Conservation (phyloP, 2,888 invertebrate species). For the Escarpia spicata region DNA sequence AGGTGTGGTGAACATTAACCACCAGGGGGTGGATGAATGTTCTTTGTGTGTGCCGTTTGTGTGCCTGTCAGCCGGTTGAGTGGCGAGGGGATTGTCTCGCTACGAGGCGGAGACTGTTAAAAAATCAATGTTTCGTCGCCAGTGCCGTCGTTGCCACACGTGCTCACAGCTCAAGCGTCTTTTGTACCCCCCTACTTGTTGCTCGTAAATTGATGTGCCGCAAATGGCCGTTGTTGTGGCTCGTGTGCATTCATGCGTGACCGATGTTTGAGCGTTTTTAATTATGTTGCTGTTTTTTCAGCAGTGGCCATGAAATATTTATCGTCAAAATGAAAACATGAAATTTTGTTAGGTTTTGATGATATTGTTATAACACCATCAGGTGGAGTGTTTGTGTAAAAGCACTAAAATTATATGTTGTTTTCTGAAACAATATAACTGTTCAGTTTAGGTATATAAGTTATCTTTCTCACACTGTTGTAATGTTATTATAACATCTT, state of each 20-base stretch:
- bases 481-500: background rate
- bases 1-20: background rate
- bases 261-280: background rate
- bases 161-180: background rate
- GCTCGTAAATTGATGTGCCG: background rate
- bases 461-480: too few relatives aligned
- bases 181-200: background rate
- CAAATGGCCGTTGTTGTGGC: background rate
- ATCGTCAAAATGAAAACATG: background rate
- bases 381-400: background rate
- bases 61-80: background rate
- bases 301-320: background rate
- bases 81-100: background rate
- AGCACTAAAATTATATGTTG: background rate
- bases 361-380: background rate
- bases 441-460: too few relatives aligned
- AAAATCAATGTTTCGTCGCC: constrained; percentile 5
- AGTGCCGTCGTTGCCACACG: background rate
- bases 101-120: background rate
- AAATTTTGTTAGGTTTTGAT: background rate
- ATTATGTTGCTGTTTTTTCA: background rate
- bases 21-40: background rate
- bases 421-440: too few relatives aligned
- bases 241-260: background rate
- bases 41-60: background rate